These are phyloP conservation scores for Syngnathus typhle DNA, from an alignment of 2,113 vertebrate genomes.

Conservation along the genomic window DNA sequence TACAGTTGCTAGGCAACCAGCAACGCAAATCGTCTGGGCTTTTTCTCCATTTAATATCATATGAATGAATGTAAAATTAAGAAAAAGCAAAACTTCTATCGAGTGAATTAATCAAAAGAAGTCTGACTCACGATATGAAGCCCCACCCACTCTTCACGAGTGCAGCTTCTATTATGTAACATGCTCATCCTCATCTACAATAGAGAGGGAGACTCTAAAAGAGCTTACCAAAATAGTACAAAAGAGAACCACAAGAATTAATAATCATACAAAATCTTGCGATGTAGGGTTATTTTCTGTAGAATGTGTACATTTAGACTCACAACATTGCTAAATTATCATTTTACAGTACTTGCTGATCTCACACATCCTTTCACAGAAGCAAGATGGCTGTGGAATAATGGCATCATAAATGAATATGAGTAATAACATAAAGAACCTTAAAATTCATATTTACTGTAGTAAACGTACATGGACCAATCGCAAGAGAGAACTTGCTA, in stretches of 20 bases:
- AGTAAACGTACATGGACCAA: not conserved
- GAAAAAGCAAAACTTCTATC: not conserved
- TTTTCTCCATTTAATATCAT: not conserved
- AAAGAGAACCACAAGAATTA: too few relatives aligned
- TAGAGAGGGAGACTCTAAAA: too few relatives aligned
- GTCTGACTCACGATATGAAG: not conserved
- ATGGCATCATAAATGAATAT: not conserved
- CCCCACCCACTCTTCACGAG: not conserved
- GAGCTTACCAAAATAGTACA: not conserved
- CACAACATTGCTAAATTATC: not conserved
- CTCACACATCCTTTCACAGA: not conserved
- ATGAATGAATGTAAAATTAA: not conserved
- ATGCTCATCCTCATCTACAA: too few relatives aligned
- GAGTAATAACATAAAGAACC: not conserved
- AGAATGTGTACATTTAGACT: slow-evolving; percentile 16
- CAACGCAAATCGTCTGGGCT: slow-evolving; percentile 14
- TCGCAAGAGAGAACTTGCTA: not conserved
- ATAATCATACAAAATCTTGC: not conserved
- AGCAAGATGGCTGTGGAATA: not conserved
- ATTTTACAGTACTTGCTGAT: not conserved
- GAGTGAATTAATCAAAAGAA: not conserved
- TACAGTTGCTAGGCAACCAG: slow-evolving; percentile 37
- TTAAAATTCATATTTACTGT: not conserved
- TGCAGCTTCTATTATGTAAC: too few relatives aligned
- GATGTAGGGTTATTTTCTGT: slow-evolving; percentile 1